Evolutionary conservation across 2,888 invertebrate species (phyloP).

Genomic region (Drosophila putrida): DNA sequence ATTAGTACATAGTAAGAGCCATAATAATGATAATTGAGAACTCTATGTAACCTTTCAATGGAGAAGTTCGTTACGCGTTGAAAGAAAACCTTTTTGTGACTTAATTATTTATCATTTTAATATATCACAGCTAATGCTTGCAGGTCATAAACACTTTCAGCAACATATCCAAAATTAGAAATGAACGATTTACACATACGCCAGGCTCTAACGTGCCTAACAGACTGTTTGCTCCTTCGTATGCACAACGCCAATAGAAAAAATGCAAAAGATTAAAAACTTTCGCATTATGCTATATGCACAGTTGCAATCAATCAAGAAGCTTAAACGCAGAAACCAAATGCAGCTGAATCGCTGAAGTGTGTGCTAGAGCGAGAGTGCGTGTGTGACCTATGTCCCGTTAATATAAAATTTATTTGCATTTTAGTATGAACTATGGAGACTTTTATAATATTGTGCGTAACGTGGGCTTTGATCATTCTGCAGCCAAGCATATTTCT

Average conservation of each 20-base stretch:
- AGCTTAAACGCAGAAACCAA: neutral
- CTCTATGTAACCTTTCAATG: neutral
- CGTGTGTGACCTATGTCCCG: slow-evolving; percentile 3
- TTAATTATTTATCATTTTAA: neutral
- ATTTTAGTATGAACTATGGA: slow-evolving; percentile 18
- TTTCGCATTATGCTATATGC: slow-evolving; percentile 32
- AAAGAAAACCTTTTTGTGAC: neutral
- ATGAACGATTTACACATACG: neutral
- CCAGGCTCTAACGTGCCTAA: neutral
- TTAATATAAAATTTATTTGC: slow-evolving; percentile 44
- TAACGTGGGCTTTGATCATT: too few species aligned
- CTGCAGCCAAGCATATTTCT: too few species aligned
- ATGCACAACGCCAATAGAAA: slow-evolving; percentile 37
- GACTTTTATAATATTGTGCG: too few species aligned
- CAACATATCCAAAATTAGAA: neutral
- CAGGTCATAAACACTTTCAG: slow-evolving; percentile 3
- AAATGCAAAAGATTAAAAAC: slow-evolving; percentile 25
- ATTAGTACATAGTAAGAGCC: neutral
- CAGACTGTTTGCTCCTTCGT: slow-evolving; percentile 11
- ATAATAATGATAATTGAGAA: neutral
- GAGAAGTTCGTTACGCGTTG: neutral
- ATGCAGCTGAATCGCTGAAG: slow-evolving; percentile 4
- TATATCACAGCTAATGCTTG: neutral
- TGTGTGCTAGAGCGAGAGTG: slow-evolving; percentile 4
- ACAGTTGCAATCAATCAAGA: slow-evolving; percentile 41